Conservation (phyloP, 1,140 invertebrate genomes). For the Cephus cinctus region DNA sequence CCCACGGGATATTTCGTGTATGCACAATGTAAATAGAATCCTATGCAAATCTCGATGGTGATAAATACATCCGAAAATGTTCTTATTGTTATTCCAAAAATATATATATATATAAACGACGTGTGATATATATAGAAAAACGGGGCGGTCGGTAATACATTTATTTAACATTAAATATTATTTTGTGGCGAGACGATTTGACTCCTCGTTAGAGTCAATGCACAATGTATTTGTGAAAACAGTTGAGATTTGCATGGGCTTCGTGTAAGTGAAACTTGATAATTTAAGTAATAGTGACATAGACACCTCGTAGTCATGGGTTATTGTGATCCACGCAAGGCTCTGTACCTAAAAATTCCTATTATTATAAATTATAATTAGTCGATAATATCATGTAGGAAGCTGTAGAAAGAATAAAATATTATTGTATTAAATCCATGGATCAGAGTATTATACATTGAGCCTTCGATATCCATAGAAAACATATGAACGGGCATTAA, state of each 20-base stretch:
- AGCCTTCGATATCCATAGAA: too few species aligned
- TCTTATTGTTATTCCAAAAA: too few species aligned
- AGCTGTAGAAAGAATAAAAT: constrained; percentile 42
- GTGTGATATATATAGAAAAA: too few species aligned
- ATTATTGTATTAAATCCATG: constrained; percentile 37
- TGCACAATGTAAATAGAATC: constrained; percentile 43
- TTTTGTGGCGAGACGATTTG: too few species aligned
- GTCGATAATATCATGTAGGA: constrained; percentile 31
- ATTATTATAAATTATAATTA: constrained; percentile 37
- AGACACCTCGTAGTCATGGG: not conserved
- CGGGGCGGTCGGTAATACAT: too few species aligned
- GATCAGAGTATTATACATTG: too few species aligned
- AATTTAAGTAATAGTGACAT: not conserved
- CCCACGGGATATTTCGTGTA: constrained; percentile 26
- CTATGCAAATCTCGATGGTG: constrained; percentile 29
- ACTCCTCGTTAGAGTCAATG: too few species aligned
- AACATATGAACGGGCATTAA: too few species aligned
- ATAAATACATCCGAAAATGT: too few species aligned
- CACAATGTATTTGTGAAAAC: too few species aligned
- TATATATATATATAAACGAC: too few species aligned
- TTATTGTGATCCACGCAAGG: constrained; percentile 1
- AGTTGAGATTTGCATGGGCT: not conserved
- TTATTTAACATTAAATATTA: too few species aligned
- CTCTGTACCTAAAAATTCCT: constrained; percentile 39
- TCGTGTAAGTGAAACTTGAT: not conserved